Evolutionary conservation across 2,888 invertebrate species (phyloP).

Genomic region (Melinaea marsaeus): DNA sequence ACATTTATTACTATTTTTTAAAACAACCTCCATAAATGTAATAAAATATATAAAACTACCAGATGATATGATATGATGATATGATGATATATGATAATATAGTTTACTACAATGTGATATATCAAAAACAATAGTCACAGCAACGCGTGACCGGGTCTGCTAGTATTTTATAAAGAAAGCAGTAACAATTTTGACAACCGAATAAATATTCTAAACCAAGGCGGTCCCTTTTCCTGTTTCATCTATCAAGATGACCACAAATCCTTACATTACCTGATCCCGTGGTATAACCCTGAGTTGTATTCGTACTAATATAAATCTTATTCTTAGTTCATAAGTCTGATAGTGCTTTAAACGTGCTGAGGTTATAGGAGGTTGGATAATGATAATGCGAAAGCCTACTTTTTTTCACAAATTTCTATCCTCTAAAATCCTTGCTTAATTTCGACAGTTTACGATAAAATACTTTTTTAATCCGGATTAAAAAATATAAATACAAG

Average conservation of each 20-base stretch:
- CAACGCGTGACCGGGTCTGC: too few relatives aligned
- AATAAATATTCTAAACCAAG: conserved; percentile 7
- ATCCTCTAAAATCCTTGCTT: conserved; percentile 35
- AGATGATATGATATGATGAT: too few relatives aligned
- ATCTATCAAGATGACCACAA: conserved; percentile 50
- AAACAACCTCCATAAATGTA: background rate
- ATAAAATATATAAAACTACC: conserved; percentile 1
- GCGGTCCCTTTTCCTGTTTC: conserved; percentile 26
- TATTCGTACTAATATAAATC: conserved; percentile 7
- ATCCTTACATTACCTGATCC: conserved; percentile 41
- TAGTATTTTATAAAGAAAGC: background rate
- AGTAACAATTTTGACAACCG: background rate
- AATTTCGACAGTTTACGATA: conserved; percentile 29
- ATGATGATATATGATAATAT: too few relatives aligned
- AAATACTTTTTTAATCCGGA: conserved; percentile 21
- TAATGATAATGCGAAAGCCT: conserved; percentile 23
- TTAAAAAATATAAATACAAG: conserved; percentile 15
- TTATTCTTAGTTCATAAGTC: conserved; percentile 19
- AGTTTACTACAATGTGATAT: too few relatives aligned
- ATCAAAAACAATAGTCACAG: too few relatives aligned
- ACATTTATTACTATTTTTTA: background rate
- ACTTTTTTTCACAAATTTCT: conserved; percentile 40
- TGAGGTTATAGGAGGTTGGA: conserved; percentile 17
- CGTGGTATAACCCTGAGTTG: background rate
- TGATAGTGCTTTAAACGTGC: conserved; percentile 14